Base-by-base conservation (phyloP, 1,140 invertebrate genomes). In the Rhagoletis pomonella region DNA sequence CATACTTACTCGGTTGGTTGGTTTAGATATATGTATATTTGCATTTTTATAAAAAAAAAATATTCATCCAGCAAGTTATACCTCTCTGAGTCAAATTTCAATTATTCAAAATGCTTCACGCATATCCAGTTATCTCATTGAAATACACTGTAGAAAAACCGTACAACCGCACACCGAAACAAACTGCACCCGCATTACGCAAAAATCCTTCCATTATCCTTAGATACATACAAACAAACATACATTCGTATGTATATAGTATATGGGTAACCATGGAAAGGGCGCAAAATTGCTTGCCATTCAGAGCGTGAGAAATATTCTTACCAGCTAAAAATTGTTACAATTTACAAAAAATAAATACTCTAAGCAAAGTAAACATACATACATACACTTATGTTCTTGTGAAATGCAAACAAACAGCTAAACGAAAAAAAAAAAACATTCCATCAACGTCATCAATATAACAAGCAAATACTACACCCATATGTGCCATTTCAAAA, bases 161-260 rank as follows among this genome's bases (percentile, higher is more conserved):
- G 10, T 67, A 39, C n/a, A 67, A 50, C 73, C 44, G 6, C 60
- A 62, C 60, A n/a, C 6, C 4, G 4, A 14, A 62, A 14, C 12
- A 62, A 55, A 50, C 19, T 14, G 73, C 73, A 77, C 73, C 47
- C 47, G 73, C 73, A 81, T 81, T 81, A 81, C 73, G 73, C 73
- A 81, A 81, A 81, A 55, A 81, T 81, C 73, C 73, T 81, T 81
- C 29, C 17, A 7, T 47, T 14, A 29, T 81, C n/a, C 29, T 29
- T 67, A 2, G 17, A 64, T 12, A 59, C 12, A 59, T 59, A 7
- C 6, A 59, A 59, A 59, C 6, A 12, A 59, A 12, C 6, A 59
- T 7, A 59, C 12, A 59, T 7, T 59, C 58, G 9, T 14, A 17
- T 29, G 29, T 29, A 29, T 29, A 29, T 29, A 29, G 29, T 14